Evolutionary conservation across 53 echinoderm and acorn worm species (phyloP).

Genomic region (Actinopyga echinites): DNA sequence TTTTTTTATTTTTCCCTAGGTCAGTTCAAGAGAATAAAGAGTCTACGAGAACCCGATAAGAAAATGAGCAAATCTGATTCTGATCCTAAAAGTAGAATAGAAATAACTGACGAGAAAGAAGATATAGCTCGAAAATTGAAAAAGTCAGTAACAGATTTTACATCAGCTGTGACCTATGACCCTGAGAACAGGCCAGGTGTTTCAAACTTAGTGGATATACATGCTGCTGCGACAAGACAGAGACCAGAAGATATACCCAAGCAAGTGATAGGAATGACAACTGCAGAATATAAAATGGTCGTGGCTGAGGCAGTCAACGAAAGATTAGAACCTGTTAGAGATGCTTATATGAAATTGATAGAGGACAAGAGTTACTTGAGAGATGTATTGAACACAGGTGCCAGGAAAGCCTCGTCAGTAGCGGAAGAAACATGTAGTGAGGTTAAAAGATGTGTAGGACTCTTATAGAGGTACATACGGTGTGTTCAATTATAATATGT

Average conservation of each 20-base stretch:
- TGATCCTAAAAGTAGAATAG: constrained; percentile 74
- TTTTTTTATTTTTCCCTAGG: constrained; percentile 43
- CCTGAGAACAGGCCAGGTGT: constrained; percentile 82
- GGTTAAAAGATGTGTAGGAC: constrained; percentile 80
- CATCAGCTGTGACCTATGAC: constrained; percentile 89
- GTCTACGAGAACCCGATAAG: constrained; percentile 75
- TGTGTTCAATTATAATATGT: too few species aligned
- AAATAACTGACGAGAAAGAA: constrained; percentile 75
- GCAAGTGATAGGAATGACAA: constrained; percentile 54
- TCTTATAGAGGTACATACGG: constrained; percentile 21
- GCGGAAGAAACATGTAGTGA: constrained; percentile 72
- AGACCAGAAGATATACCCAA: constrained; percentile 61
- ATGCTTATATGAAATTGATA: constrained; percentile 53
- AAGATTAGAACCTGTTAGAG: constrained; percentile 72
- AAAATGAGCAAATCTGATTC: constrained; percentile 98
- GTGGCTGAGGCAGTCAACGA: constrained; percentile 77
- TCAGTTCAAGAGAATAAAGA: constrained; percentile 70
- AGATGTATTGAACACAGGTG: constrained; percentile 60
- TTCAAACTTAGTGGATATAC: constrained; percentile 80
- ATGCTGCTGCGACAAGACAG: constrained; percentile 64
- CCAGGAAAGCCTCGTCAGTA: constrained; percentile 62
- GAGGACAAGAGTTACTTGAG: constrained; percentile 57
- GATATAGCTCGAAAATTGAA: constrained; percentile 75
- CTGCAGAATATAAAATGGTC: constrained; percentile 81
- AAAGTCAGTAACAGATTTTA: constrained; percentile 94